A percentile compares a stretch with the other conserved stretches of the same genome.
phyloP scores from a whole-genome alignment of 2,888 invertebrate species.

The Ptilodon capucinus region DNA sequence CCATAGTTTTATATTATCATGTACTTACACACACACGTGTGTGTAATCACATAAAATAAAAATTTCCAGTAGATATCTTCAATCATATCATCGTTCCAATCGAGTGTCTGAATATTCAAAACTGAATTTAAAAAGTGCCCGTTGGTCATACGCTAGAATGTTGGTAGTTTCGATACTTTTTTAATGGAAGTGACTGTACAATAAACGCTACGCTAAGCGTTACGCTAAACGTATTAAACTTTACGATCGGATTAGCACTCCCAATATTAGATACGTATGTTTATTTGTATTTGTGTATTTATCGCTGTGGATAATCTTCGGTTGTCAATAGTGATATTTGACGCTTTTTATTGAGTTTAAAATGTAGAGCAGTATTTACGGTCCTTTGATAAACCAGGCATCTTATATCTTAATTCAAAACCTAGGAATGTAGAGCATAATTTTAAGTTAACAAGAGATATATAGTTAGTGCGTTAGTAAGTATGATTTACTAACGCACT shows the following conservation, averaged over 20 bases:
- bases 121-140: background rate
- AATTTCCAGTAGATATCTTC: too few relatives aligned
- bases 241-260: background rate
- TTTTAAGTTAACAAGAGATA: too few relatives aligned
- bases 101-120: background rate
- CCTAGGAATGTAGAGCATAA: too few relatives aligned
- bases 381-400: too few relatives aligned
- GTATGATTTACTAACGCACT: too few relatives aligned
- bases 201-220: background rate
- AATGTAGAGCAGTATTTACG: too few relatives aligned
- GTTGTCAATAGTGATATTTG: conserved; percentile 4
- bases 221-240: background rate
- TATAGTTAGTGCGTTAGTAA: too few relatives aligned
- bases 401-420: too few relatives aligned
- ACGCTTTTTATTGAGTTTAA: too few relatives aligned
- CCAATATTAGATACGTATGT: background rate
- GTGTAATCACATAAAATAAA: too few relatives aligned
- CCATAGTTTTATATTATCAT: background rate
- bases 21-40: too few relatives aligned
- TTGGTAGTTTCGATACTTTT: background rate
- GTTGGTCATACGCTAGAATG: background rate
- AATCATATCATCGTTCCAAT: too few relatives aligned
- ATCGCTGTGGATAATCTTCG: background rate
- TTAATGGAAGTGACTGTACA: background rate
- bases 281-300: background rate